Conservation (phyloP, 23 tunicate species). For the Halocynthia aurantium region DNA sequence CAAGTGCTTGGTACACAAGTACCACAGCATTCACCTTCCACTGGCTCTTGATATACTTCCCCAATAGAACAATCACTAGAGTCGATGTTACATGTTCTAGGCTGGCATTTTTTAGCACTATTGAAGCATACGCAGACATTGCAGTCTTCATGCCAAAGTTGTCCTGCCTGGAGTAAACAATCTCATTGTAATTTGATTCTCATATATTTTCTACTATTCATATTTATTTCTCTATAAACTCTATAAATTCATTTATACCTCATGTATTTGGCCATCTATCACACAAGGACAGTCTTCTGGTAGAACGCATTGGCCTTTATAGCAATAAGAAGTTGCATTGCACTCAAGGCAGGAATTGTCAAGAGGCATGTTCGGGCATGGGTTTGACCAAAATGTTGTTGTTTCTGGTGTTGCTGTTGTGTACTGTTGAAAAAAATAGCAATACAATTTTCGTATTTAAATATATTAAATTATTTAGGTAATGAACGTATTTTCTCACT, state of each 20-base stretch:
- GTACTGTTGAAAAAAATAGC: too few relatives aligned
- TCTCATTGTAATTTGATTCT: not conserved
- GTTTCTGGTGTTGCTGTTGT: not conserved
- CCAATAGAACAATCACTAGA: not conserved
- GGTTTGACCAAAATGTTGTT: not conserved
- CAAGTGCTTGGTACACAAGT: not conserved
- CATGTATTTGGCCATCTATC: slow-evolving; percentile 5
- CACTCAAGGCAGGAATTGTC: not conserved
- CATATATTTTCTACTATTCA: not conserved
- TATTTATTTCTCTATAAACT: not conserved
- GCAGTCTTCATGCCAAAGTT: slow-evolving; percentile 1
- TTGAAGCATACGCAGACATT: slow-evolving; percentile 8
- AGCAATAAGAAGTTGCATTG: not conserved
- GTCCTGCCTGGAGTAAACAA: not conserved
- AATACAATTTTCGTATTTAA: too few relatives aligned
- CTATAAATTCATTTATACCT: not conserved
- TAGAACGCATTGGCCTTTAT: slow-evolving; percentile 5
- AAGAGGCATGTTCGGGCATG: slow-evolving; percentile 6
- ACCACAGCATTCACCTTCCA: slow-evolving; percentile 12
- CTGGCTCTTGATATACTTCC: not conserved
- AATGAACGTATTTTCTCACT: not conserved
- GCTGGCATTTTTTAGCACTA: not conserved
- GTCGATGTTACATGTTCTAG: not conserved
- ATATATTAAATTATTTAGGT: too few relatives aligned
- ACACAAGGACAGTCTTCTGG: slow-evolving; percentile 13